Percentiles rank a stretch among this genome's conserved stretches.
phyloP scores from a whole-genome alignment of 1,140 invertebrate species.

The Papilio dardanus region DNA sequence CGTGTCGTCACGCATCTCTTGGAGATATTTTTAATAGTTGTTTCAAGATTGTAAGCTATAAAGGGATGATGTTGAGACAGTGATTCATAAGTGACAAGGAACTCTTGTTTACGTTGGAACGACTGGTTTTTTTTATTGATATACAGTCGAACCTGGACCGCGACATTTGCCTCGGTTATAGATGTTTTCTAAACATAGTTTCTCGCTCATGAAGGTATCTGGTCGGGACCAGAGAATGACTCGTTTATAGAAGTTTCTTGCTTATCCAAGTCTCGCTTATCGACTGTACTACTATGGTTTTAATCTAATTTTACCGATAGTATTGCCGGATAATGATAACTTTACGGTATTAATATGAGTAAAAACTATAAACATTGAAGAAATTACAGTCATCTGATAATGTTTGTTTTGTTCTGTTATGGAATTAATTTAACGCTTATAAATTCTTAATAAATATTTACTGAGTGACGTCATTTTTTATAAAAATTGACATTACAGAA shows the following conservation, averaged over 20 bases:
- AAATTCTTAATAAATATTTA: background rate
- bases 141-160: no score
- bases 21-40: constrained; percentile 16
- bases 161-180: no score
- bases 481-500: background rate
- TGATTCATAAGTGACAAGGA: background rate
- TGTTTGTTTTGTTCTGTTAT: background rate
- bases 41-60: background rate
- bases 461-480: background rate
- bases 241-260: no score
- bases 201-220: no score
- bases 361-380: background rate
- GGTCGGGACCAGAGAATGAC: no score
- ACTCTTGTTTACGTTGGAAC: background rate
- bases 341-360: no score
- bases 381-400: background rate
- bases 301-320: background rate
- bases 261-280: no score
- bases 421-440: background rate
- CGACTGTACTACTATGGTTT: no score
- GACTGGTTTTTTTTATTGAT: no score
- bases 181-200: no score
- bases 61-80: background rate
- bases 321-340: no score
- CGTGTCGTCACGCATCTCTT: constrained; percentile 19